Evolutionary conservation across 2,113 vertebrate genomes (phyloP).

Genomic region (Ariopsis seemanni): DNA sequence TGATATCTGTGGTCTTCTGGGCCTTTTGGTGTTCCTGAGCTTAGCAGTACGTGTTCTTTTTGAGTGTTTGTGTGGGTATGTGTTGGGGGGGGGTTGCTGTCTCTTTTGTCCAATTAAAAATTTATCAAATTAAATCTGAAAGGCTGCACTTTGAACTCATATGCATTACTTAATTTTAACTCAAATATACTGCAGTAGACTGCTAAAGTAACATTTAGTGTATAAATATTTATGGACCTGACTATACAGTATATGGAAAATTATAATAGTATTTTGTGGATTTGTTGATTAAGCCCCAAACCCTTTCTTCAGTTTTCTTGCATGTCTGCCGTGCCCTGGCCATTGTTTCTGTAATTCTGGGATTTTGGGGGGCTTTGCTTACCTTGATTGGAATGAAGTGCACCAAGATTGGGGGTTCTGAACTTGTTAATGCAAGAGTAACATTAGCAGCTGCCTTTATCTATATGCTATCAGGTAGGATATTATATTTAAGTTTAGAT

Average conservation of each 20-base stretch:
- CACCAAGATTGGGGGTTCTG: constrained; percentile 91
- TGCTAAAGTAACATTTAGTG: background rate
- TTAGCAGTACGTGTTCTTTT: background rate
- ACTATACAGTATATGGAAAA: background rate
- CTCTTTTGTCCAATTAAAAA: background rate
- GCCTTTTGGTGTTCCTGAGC: background rate
- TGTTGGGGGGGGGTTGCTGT: background rate
- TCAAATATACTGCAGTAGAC: background rate
- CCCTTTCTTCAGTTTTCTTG: constrained; percentile 77
- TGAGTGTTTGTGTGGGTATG: background rate
- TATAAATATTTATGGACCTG: background rate
- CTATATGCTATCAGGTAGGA: constrained; percentile 86
- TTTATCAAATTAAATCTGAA: background rate
- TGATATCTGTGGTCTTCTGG: background rate
- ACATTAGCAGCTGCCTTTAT: constrained; percentile 85
- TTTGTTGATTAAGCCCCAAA: background rate
- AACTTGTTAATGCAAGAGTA: constrained; percentile 85
- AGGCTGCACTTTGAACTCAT: background rate
- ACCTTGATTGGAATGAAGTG: constrained; percentile 96
- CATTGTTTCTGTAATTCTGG: constrained; percentile 84
- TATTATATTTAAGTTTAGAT: background rate
- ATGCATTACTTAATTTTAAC: background rate
- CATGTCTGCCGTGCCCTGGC: constrained; percentile 89
- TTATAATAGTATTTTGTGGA: background rate
- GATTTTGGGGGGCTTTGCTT: constrained; percentile 87